phyloP scores from a whole-genome alignment of 2,797 vertebrate species.

The Muscicapa comitata region DNA sequence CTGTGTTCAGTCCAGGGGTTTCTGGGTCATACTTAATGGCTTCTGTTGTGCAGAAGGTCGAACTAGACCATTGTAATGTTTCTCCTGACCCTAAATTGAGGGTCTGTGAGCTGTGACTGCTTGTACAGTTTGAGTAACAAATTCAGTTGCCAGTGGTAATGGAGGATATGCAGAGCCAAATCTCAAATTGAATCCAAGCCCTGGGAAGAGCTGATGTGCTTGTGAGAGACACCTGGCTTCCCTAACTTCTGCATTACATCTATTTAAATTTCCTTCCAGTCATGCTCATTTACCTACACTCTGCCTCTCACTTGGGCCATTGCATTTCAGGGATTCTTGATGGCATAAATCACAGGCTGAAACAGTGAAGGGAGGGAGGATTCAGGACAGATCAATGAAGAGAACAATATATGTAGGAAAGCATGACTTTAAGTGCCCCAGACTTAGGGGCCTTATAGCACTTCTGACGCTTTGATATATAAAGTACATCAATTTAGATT shows the following conservation, averaged over 20 bases:
- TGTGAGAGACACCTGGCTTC: background rate
- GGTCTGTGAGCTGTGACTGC: background rate
- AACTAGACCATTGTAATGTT: background rate
- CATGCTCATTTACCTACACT: background rate
- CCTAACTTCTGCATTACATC: background rate
- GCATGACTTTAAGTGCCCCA: background rate
- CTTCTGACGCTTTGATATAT: conserved; percentile 41
- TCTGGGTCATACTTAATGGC: background rate
- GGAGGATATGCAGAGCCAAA: background rate
- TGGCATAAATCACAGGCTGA: background rate
- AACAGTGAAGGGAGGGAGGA: background rate
- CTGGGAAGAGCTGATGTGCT: background rate
- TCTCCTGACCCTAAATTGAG: background rate
- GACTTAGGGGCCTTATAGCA: background rate
- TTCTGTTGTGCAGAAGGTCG: background rate
- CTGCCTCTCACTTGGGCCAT: background rate
- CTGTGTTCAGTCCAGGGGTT: background rate
- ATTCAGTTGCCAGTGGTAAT: background rate
- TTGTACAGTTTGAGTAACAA: background rate
- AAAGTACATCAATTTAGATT: conserved; percentile 37
- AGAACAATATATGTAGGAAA: background rate
- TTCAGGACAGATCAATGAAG: background rate
- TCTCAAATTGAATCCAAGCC: background rate
- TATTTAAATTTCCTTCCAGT: background rate
- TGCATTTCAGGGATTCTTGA: background rate